Percentiles rank a stretch among this genome's conserved stretches.
phyloP scores from a whole-genome alignment of 2,113 vertebrate species.

The Andinoacara biseriatus region DNA sequence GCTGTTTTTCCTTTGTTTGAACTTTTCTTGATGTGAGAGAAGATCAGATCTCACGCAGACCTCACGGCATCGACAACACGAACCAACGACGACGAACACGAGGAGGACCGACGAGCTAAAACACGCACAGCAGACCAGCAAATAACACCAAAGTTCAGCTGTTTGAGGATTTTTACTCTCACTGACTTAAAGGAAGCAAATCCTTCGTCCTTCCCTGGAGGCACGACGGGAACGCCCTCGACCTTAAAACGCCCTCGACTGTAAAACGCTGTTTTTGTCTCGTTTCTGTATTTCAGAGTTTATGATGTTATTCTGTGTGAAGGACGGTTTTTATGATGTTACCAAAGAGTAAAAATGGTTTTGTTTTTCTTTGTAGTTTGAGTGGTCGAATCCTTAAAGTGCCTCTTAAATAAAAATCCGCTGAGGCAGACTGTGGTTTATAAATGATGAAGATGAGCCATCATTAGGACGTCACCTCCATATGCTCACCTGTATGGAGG shows the following conservation, averaged over 20 bases:
- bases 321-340: neutral
- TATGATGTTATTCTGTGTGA: neutral
- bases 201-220: neutral
- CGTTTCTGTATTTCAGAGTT: neutral
- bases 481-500: neutral
- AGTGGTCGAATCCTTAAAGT: neutral
- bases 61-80: neutral
- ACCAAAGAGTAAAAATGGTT: neutral
- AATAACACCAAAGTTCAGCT: neutral
- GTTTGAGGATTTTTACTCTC: neutral
- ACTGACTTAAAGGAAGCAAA: neutral
- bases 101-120: neutral
- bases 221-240: neutral
- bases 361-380: neutral
- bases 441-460: neutral
- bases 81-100: neutral
- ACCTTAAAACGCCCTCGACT: neutral
- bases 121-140: neutral
- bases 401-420: neutral
- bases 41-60: neutral
- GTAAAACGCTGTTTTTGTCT: neutral
- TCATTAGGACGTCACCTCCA: too few relatives aligned
- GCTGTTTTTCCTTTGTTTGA: neutral
- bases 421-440: neutral
- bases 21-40: neutral